Conservation (phyloP, 1,140 invertebrate genomes). For the Platyura marginata region DNA sequence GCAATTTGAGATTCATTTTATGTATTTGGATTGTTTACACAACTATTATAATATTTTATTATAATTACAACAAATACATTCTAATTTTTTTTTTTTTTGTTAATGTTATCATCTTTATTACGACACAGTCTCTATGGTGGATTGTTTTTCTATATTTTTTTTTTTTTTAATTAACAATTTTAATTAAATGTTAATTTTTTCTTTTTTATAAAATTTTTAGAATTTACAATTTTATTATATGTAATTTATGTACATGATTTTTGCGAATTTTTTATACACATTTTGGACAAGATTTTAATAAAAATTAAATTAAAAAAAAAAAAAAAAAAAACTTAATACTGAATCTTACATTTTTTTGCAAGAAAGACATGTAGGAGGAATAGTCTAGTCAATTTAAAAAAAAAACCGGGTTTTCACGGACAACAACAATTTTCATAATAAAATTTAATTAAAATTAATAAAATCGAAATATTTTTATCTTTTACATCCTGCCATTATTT, state of each 20-base stretch:
- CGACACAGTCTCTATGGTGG: no score
- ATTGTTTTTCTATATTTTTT: no score
- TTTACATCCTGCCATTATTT: background rate
- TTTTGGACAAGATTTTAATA: background rate
- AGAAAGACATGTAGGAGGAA: background rate
- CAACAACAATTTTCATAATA: background rate
- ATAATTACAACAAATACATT: no score
- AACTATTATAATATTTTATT: no score
- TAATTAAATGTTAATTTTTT: background rate
- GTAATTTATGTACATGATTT: background rate
- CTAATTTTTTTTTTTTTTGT: no score
- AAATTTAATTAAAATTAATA: background rate
- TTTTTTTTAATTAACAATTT: background rate
- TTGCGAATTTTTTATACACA: background rate
- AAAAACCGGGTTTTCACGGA: background rate
- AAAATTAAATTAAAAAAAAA: background rate
- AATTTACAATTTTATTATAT: background rate
- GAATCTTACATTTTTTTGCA: background rate
- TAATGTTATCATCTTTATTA: no score
- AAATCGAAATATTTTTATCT: background rate
- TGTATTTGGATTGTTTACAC: no score
- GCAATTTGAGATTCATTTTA: no score
- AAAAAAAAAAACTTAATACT: background rate
- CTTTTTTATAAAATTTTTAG: background rate
- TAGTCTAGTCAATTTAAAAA: background rate